Base-by-base conservation (phyloP, 2,888 invertebrate genomes). In the Euphydryas editha region DNA sequence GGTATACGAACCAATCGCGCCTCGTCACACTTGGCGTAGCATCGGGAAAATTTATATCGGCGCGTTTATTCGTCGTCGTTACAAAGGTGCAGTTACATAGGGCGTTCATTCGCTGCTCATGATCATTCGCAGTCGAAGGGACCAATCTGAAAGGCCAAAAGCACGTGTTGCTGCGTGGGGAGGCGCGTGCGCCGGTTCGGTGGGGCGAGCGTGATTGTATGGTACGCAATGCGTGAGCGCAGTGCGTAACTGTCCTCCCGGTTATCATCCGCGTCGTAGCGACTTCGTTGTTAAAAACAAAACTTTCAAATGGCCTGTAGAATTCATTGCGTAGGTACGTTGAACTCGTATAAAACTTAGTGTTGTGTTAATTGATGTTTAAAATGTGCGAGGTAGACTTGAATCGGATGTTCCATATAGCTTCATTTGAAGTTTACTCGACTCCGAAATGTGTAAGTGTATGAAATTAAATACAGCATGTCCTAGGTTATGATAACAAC, bases 141-240 rank as follows among this genome's bases (percentile, higher is more conserved):
- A 89, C 90, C 90, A 90, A 88, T 88, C 82, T 88, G 84, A 82
- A 81, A 75, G 80, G 80, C 77, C 79, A 66, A 68, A 75, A 62
- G 79, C 84, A 83, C 83, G 83, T 81, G 84, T 76, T 73, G 68
- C 63, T 69, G 73, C 77, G 80, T 75, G 77, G 82, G 83, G 81
- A 79, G 82, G 79, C 79, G 84, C 83, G 78, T 82, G 84, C 77
- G 71, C 71, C 78, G 81, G 83, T 77, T 68, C 73, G 75, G 75
- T 70, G 78, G 79, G 88, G 84, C 82, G 86, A 77, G 85, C 87
- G 88, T 62, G 59, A 42, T 54, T 21, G 30, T 24, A 24, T 51
- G 84, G 79, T 79, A 90, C 89, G 89, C 90, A 88, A 68, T 88
- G 90, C 87, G 89, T 88, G 83, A 73, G 73, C 71, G 54, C 54